Base-by-base conservation (phyloP, 2,888 invertebrate genomes). In the Phengaris arion region DNA sequence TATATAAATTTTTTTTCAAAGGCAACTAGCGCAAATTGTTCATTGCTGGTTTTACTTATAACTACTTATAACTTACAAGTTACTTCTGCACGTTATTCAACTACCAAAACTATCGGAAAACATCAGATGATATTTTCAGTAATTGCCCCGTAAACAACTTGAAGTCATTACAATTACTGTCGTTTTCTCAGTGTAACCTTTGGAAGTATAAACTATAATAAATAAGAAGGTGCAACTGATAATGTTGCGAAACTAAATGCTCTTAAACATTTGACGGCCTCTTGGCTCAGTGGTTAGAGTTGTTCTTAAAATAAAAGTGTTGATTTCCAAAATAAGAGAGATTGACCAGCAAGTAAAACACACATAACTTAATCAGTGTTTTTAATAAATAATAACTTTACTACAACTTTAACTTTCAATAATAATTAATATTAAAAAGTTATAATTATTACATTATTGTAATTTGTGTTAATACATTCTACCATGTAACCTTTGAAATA, bases 311-410 rank as follows among this genome's bases (percentile, higher is more conserved):
- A 7, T 48, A 48, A 48, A 48, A 5, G 48, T 48, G 8, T 48
- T 8, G 48, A 48, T 8, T 48, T 48, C 8, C 48, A 48, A 35
- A 35, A 35, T 35, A 35, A 35, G 35, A 35, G 3, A 35, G 35
- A 48, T 48, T 48, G 48, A 48, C 48, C 0, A 6, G 6, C 48
- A 15, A 57, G 15, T 8, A 15, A 57, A 15, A 57, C 15, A 15
- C 57, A 15, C 57, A 8, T 15, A 57, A 57, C 15, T 15, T 57
- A 15, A 57, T 15, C 57, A 57, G 57, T 57, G 57, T 57, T 57
- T 55, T 57, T 57, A 57, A 57, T 57, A 57, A 57, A 57, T 57
- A 57, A 57, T 57, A 57, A 57, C 15, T 15, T n/a, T 55, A 55
- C 8, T 57, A 57, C 15, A 15, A 48, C 6, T 7, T 48, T 57